Evolutionary conservation across 2,113 vertebrate species (phyloP).

Genomic region (Serinus canaria): DNA sequence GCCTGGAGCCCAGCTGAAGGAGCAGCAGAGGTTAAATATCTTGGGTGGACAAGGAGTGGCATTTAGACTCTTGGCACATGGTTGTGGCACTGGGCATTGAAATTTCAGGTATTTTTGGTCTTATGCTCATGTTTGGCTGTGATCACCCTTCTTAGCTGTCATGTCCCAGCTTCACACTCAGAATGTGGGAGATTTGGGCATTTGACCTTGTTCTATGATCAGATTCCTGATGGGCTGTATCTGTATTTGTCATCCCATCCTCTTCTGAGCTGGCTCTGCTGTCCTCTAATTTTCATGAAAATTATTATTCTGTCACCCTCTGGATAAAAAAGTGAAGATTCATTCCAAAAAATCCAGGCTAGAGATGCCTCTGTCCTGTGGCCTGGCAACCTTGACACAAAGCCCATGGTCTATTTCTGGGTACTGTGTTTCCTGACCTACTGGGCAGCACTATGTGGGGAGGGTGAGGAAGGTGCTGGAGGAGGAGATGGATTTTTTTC

Average conservation of each 20-base stretch:
- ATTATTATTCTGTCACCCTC: background rate
- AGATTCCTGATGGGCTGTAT: background rate
- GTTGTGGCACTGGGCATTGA: background rate
- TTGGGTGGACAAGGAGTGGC: accelerated
- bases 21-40: background rate
- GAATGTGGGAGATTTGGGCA: background rate
- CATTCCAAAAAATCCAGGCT: accelerated
- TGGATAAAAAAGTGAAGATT: background rate
- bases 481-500: background rate
- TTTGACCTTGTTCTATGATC: background rate
- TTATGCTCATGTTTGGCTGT: background rate
- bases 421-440: background rate
- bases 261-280: background rate
- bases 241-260: background rate
- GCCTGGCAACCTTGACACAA: accelerated
- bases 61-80: background rate
- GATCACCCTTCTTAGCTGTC: background rate
- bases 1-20: background rate
- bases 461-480: accelerated
- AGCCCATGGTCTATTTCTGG: background rate
- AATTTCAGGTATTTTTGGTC: background rate
- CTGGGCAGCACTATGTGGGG: background rate
- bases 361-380: background rate
- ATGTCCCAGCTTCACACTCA: accelerated
- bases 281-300: background rate